Percentiles rank a stretch among this genome's conserved stretches.
phyloP scores from a whole-genome alignment of 30 jellyfish, hydroid and myxozoan species.

The Turritopsis dohrnii region DNA sequence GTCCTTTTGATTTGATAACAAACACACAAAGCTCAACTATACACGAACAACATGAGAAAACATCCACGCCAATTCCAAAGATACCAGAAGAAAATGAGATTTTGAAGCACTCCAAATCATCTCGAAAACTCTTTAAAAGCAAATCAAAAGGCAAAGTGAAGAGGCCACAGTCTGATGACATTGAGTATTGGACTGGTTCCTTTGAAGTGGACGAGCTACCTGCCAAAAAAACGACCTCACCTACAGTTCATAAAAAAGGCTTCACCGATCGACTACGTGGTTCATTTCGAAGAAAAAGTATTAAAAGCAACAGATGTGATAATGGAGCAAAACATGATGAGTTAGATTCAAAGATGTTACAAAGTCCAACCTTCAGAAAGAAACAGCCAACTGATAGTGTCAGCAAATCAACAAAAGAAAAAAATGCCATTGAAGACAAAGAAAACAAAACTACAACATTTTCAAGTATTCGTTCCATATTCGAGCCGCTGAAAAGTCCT shows the following conservation, averaged over 20 bases:
- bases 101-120: neutral
- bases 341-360: neutral
- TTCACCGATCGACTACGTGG: neutral
- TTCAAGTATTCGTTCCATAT: neutral
- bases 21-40: neutral
- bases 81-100: neutral
- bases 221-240: neutral
- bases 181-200: conserved; percentile 25
- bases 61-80: neutral
- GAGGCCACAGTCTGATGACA: conserved; percentile 21
- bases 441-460: conserved; percentile 1
- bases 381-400: neutral
- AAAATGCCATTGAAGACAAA: neutral
- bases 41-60: neutral
- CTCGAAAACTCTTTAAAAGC: conserved; percentile 22
- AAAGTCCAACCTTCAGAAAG: neutral
- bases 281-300: conserved; percentile 13
- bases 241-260: neutral
- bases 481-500: neutral
- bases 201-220: conserved; percentile 7
- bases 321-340: neutral
- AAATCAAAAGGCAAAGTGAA: conserved; percentile 14
- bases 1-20: neutral
- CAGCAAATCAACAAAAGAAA: neutral
- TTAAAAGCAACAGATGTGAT: neutral